Conservation (phyloP, 1,140 invertebrate genomes). For the Drosophila prosaltans region DNA sequence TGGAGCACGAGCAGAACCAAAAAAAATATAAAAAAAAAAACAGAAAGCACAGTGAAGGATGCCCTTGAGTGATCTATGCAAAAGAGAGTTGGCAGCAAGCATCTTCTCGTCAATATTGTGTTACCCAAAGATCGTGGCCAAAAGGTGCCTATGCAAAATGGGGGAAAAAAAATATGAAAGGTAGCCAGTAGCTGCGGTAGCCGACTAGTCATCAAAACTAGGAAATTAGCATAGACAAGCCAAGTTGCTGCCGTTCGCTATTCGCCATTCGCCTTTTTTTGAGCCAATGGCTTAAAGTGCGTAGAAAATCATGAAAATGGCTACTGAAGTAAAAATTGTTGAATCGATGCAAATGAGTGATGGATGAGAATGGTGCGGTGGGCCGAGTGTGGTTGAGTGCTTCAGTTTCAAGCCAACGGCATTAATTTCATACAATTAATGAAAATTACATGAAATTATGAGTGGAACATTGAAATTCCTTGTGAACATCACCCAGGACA, state of each 20-base stretch:
- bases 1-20: conserved; percentile 55
- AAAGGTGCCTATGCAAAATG: conserved; percentile 56
- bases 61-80: conserved; percentile 71
- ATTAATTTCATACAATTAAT: conserved; percentile 80
- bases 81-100: conserved; percentile 27
- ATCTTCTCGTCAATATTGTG: conserved; percentile 29
- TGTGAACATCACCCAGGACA: conserved; percentile 77
- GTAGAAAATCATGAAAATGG: conserved; percentile 80
- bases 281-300: conserved; percentile 72
- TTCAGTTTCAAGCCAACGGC: conserved; percentile 45
- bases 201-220: conserved; percentile 67
- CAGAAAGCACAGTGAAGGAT: conserved; percentile 29
- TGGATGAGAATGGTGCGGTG: background rate
- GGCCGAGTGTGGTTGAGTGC: background rate
- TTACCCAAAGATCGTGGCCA: conserved; percentile 53
- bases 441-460: conserved; percentile 79
- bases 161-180: conserved; percentile 54
- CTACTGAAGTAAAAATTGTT: conserved; percentile 57
- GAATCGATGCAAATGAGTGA: conserved; percentile 15
- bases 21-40: background rate
- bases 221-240: conserved; percentile 70
- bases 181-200: conserved; percentile 63
- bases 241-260: conserved; percentile 14
- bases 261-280: conserved; percentile 29
- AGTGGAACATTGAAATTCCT: conserved; percentile 81